Conservation (phyloP, 2,888 invertebrate species). For the Oithona nana region DNA sequence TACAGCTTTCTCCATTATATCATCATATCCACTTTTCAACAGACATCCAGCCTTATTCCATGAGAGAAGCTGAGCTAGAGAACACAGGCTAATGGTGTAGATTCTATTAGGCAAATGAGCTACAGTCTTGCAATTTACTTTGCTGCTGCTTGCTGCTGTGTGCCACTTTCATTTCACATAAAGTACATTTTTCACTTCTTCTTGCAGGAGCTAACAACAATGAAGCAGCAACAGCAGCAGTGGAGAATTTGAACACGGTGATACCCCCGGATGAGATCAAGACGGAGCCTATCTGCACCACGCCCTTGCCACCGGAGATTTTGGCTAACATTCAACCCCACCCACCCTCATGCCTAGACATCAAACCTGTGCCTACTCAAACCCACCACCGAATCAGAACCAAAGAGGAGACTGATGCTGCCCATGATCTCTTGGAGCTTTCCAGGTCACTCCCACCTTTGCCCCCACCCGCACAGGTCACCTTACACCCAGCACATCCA, state of each 20-base stretch:
- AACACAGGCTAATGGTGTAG: background rate
- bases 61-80: too few relatives aligned
- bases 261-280: background rate
- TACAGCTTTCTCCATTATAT: background rate
- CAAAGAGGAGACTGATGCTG: constrained; percentile 72
- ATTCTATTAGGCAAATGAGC: background rate
- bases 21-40: background rate
- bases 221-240: too few relatives aligned
- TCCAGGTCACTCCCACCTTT: constrained; percentile 40
- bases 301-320: background rate
- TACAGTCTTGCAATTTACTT: background rate
- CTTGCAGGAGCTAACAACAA: background rate
- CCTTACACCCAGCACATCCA: constrained; percentile 21
- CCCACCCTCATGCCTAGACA: background rate
- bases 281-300: background rate
- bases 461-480: constrained; percentile 21
- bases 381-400: constrained; percentile 23
- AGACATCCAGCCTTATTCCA: too few relatives aligned
- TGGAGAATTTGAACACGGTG: too few relatives aligned
- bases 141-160: too few relatives aligned
- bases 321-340: background rate
- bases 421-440: constrained; percentile 39
- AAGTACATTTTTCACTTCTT: background rate
- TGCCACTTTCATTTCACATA: too few relatives aligned
- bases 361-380: background rate